A percentile compares a stretch with the other conserved stretches of the same genome.
phyloP scores from a whole-genome alignment of 2,113 vertebrate species.

The Osmerus mordax region DNA sequence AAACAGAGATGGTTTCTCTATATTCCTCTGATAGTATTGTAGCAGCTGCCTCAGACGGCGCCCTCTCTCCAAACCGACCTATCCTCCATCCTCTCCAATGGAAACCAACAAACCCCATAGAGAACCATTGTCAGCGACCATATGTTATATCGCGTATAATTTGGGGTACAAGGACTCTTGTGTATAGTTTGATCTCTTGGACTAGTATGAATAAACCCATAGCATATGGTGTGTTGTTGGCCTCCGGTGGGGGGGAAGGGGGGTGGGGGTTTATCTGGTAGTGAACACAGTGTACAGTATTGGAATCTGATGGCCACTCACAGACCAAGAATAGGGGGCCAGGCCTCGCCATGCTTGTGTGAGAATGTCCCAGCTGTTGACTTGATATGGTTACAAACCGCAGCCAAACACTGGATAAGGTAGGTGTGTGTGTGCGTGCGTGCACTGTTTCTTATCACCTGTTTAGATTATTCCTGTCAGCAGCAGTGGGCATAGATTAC shows the following conservation, averaged over 20 bases:
- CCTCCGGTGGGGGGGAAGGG: too few relatives aligned
- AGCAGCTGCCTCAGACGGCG: conserved; percentile 12
- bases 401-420: conserved; percentile 7
- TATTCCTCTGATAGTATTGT: conserved; percentile 19
- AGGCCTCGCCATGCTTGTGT: conserved; percentile 18
- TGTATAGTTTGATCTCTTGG: not conserved
- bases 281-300: not conserved
- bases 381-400: conserved; percentile 22
- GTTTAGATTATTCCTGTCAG: conserved; percentile 17
- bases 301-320: conserved; percentile 31
- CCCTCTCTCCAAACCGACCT: not conserved
- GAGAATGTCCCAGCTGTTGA: conserved; percentile 35
- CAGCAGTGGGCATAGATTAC: conserved; percentile 3
- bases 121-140: not conserved
- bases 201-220: not conserved
- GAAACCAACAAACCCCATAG: not conserved
- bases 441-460: conserved; percentile 19
- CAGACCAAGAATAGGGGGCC: conserved; percentile 19
- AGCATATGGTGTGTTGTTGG: not conserved
- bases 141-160: not conserved
- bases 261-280: not conserved
- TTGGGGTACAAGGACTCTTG: not conserved
- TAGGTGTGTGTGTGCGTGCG: not conserved
- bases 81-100: too few relatives aligned
- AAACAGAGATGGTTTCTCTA: conserved; percentile 29